phyloP scores from a whole-genome alignment of 1,140 invertebrate species.

The Zaprionus africanus region DNA sequence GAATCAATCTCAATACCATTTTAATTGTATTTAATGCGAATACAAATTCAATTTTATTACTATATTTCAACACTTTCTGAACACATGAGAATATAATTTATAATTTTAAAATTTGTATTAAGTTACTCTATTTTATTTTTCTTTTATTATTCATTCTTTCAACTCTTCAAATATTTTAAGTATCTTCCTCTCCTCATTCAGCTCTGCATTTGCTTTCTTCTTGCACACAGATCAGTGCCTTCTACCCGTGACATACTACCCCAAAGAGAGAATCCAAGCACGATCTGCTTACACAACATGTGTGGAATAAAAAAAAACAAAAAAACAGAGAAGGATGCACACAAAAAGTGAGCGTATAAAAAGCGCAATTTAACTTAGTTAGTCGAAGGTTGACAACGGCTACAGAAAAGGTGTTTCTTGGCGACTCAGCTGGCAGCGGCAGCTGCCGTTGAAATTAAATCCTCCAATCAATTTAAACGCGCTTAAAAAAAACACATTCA shows the following conservation, averaged over 20 bases:
- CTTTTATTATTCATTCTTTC: too few species aligned
- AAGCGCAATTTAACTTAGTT: constrained; percentile 62
- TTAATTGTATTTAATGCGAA: too few species aligned
- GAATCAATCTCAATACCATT: too few species aligned
- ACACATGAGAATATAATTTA: too few species aligned
- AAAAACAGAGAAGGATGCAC: neutral
- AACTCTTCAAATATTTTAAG: too few species aligned
- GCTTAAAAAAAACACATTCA: constrained; percentile 50
- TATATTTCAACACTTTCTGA: too few species aligned
- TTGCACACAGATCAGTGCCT: neutral
- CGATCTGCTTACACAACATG: constrained; percentile 55
- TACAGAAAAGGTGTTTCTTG: constrained; percentile 55
- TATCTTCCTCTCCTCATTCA: neutral
- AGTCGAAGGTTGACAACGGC: constrained; percentile 32
- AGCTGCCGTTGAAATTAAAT: constrained; percentile 81
- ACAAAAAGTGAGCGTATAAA: neutral
- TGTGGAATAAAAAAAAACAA: constrained; percentile 25
- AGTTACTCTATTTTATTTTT: too few species aligned
- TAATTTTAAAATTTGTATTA: too few species aligned
- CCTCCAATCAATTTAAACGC: constrained; percentile 79
- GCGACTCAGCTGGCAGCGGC: constrained; percentile 47
- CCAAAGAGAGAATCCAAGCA: neutral
- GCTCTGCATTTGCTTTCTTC: neutral
- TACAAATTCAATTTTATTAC: too few species aligned
- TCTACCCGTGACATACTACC: constrained; percentile 7